These are phyloP conservation scores for Fringilla coelebs DNA, from an alignment of 2,797 vertebrate genomes.

Conservation along the genomic window DNA sequence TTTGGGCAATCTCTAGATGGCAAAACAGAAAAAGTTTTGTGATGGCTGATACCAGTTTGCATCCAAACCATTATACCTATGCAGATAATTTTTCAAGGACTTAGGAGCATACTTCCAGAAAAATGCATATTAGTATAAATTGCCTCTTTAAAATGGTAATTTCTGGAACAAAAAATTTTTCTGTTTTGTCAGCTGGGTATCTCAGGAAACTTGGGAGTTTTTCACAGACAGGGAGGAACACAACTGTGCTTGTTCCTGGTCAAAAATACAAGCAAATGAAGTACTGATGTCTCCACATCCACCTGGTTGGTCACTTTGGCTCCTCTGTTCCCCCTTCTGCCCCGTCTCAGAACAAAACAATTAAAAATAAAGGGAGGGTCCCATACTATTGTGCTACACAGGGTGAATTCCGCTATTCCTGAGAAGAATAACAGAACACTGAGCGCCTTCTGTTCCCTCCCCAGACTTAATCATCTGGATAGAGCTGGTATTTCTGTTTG, in stretches of 20 bases:
- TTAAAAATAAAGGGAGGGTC: not conserved
- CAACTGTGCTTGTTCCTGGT: not conserved
- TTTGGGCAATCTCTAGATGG: not conserved
- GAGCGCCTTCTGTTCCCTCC: not conserved
- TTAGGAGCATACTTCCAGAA: not conserved
- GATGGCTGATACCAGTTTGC: not conserved
- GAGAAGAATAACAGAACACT: not conserved
- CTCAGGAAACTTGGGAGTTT: not conserved
- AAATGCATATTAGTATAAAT: not conserved
- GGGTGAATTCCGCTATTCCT: not conserved
- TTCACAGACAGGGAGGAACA: not conserved
- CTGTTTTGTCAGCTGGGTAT: not conserved
- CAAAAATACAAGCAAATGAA: not conserved
- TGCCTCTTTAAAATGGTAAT: not conserved
- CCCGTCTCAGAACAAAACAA: not conserved
- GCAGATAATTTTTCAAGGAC: not conserved
- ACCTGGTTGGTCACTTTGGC: not conserved
- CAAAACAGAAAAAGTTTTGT: not conserved
- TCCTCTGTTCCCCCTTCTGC: not conserved
- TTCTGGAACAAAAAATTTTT: not conserved
- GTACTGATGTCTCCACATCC: not conserved
- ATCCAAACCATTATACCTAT: not conserved
- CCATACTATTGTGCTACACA: not conserved
- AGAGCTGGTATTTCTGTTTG: slow-evolving; percentile 7
- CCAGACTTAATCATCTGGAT: not conserved